These are phyloP conservation scores for Neoarius graeffei DNA, from an alignment of 2,113 vertebrate species.

Conservation along the genomic window DNA sequence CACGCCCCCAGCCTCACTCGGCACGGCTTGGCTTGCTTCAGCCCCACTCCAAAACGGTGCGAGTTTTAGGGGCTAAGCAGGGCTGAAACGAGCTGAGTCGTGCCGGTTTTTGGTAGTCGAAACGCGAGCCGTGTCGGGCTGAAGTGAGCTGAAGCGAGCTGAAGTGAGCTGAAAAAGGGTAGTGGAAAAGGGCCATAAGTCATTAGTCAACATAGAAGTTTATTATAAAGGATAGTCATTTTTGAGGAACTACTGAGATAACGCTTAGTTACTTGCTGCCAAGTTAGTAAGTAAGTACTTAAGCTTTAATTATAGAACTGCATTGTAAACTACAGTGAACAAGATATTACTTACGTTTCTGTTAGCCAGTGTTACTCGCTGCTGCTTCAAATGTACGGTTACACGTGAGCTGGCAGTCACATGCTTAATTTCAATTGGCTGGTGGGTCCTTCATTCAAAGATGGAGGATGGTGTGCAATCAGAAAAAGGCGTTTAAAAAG, in stretches of 20 bases:
- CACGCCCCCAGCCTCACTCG: too few relatives aligned
- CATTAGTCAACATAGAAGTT: neutral
- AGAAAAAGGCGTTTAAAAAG: neutral
- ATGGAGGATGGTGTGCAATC: neutral
- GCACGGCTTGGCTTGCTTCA: too few relatives aligned
- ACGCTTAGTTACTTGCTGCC: neutral
- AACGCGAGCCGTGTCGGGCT: too few relatives aligned
- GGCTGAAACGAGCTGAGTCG: too few relatives aligned
- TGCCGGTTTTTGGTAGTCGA: too few relatives aligned
- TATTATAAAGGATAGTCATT: neutral
- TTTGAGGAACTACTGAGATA: neutral
- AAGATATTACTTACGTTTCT: neutral
- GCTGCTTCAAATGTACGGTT: neutral
- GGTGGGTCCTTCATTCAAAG: neutral
- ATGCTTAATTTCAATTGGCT: neutral
- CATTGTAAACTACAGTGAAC: neutral
- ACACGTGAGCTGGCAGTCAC: neutral
- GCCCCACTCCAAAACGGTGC: too few relatives aligned
- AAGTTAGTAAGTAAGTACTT: neutral
- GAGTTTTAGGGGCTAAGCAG: too few relatives aligned
- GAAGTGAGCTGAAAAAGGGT: too few relatives aligned
- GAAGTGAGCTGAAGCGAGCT: too few relatives aligned
- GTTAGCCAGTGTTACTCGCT: neutral
- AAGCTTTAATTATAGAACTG: neutral
- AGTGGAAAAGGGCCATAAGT: too few relatives aligned